phyloP scores from a whole-genome alignment of 1,140 invertebrate species.

The Eulimnadia texana region DNA sequence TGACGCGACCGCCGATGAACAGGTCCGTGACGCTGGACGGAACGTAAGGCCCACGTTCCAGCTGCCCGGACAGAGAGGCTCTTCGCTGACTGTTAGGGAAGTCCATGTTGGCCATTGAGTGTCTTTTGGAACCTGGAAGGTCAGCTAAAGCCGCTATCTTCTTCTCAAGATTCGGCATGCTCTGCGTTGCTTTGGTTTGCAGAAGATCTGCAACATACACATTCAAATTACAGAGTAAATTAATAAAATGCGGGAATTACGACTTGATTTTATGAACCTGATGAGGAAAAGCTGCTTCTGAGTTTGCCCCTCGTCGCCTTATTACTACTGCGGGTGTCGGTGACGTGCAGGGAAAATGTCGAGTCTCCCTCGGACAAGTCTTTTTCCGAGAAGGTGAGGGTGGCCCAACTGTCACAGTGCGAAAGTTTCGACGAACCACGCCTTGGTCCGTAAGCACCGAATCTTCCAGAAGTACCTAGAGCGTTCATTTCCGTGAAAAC shows the following conservation, averaged over 20 bases:
- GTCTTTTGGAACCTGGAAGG: neutral
- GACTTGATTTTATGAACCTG: too few species aligned
- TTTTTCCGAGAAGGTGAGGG: neutral
- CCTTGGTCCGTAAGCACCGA: neutral
- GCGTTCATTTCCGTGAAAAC: neutral
- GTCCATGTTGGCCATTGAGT: conserved; percentile 8
- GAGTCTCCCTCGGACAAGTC: conserved; percentile 4
- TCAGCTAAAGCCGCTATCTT: neutral
- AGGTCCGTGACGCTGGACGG: neutral
- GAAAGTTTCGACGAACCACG: neutral
- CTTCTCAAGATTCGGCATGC: conserved; percentile 10
- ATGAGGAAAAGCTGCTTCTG: neutral
- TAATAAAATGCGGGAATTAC: too few species aligned
- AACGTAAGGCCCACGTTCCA: conserved; percentile 8
- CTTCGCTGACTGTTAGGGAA: neutral
- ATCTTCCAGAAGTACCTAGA: neutral
- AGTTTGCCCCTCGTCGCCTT: neutral
- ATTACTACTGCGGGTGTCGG: neutral
- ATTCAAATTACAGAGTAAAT: neutral
- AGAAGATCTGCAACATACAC: neutral
- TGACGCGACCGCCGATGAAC: conserved; percentile 10
- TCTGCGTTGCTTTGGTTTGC: conserved; percentile 4
- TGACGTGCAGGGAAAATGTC: neutral
- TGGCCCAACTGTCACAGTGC: conserved; percentile 6
- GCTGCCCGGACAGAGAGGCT: neutral